phyloP scores from a whole-genome alignment of 2,888 invertebrate species.

The Opisthograptis luteolata region DNA sequence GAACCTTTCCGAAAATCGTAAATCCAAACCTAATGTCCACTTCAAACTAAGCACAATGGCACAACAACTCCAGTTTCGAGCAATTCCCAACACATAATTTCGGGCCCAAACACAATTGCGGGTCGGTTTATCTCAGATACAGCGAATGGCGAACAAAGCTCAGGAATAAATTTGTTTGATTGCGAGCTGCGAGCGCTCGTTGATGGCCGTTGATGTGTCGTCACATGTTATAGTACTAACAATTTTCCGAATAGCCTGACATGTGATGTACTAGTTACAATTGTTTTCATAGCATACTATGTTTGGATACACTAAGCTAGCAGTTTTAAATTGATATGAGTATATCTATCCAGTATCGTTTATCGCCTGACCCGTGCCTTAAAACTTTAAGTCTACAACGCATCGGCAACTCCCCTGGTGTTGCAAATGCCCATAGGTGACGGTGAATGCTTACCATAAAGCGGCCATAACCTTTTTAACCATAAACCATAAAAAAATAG shows the following conservation, averaged over 20 bases:
- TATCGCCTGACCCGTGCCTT: no score
- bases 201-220: slow-evolving; percentile 34
- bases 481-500: no score
- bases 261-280: slow-evolving; percentile 20
- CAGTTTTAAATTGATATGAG: no score
- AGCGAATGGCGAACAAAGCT: slow-evolving; percentile 34
- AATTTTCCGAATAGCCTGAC: slow-evolving; percentile 33
- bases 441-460: no score
- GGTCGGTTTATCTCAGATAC: slow-evolving; percentile 37
- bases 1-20: slow-evolving; percentile 23
- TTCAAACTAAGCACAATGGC: slow-evolving; percentile 29
- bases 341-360: no score
- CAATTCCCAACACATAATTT: slow-evolving; percentile 41
- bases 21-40: slow-evolving; percentile 28
- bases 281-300: no score
- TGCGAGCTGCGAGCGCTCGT: slow-evolving; percentile 43
- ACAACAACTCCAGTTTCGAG: slow-evolving; percentile 31
- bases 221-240: slow-evolving; percentile 42
- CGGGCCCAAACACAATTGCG: slow-evolving; percentile 33
- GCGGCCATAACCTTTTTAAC: no score
- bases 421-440: no score
- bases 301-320: no score
- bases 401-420: no score
- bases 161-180: slow-evolving; percentile 56
- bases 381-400: no score